Evolutionary conservation across 2,888 invertebrate genomes (phyloP), one percentile per base, ranked within the genome.

Genomic region (Cecidostiba fungosa): DNA sequence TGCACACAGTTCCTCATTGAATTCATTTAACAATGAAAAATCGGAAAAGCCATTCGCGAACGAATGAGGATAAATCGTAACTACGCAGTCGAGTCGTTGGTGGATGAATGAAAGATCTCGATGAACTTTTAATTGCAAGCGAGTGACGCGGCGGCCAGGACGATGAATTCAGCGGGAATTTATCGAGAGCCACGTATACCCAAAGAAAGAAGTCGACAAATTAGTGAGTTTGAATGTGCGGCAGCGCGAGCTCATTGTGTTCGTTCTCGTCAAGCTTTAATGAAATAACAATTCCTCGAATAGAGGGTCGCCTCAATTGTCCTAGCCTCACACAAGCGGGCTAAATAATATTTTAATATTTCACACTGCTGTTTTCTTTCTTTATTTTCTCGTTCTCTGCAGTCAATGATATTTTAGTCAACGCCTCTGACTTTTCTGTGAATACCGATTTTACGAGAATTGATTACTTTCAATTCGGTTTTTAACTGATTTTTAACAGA

Each of bases 101-200:
- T 43, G 73, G 79, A 84, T 70, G 82, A 82, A 73, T 81, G 81
- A 83, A 84, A 81, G 82, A 78, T 77, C 76, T 83, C 66, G 79
- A 85, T 83, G 80, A 85, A 85, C 79, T 85, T 85, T 83, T 83
- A 87, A 87, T 87, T 85, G 82, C 86, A 86, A 85, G 66, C 32
- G 3, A 32, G 32, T 3, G 32, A 3, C 32, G 32, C 32, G 32
- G 32, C 32, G 32, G 3, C 32, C 32, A 3, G 79, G 76, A 77
- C 36, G 82, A 84, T 62, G 81, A 86, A 81, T 77, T 81, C 74
- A 84, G 62, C 70, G 77, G 59, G 62, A 32, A 32, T 32, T 70
- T 80, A 83, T 62, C 14, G 78, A 85, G 70, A 85, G 79, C 82
- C 43, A 82, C 82, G 50, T 84, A n/a, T n/a, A 86, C 72, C 14